These are phyloP conservation scores for Hydrophis major DNA, from an alignment of 2,797 vertebrate species.

Conservation along the genomic window DNA sequence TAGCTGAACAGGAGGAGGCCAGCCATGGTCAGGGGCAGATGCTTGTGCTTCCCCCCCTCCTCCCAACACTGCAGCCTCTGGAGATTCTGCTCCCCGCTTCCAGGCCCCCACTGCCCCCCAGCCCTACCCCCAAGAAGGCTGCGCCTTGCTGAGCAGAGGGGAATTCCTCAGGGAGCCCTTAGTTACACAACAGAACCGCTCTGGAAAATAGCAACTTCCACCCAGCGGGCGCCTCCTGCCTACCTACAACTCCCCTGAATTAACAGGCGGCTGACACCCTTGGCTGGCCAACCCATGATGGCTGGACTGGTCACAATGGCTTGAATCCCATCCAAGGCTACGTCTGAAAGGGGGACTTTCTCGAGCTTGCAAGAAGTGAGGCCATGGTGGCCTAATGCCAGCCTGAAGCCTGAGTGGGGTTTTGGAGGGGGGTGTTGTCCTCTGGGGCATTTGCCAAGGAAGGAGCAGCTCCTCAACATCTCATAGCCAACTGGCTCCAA, in stretches of 20 bases:
- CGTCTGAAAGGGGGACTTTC: background rate
- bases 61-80: background rate
- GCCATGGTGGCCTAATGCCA: background rate
- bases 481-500: background rate
- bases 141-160: background rate
- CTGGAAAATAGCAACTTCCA: background rate
- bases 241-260: background rate
- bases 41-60: background rate
- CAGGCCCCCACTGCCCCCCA: background rate
- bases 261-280: background rate
- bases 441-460: background rate
- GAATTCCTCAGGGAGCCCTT: background rate
- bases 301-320: background rate
- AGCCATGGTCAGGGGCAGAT: background rate
- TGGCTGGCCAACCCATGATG: background rate
- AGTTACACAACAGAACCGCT: background rate
- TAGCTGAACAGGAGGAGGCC: background rate
- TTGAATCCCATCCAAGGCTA: background rate
- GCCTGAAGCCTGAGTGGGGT: background rate
- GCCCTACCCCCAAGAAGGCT: background rate
- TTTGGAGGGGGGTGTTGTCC: background rate
- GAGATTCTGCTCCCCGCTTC: background rate
- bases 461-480: background rate
- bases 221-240: too few relatives aligned
- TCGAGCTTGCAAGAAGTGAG: background rate